A percentile compares a stretch with the other conserved stretches of the same genome.
These are phyloP conservation scores for Phyllostomus discolor DNA, from an alignment of 2,113 vertebrate genomes.

Conservation along the genomic window DNA sequence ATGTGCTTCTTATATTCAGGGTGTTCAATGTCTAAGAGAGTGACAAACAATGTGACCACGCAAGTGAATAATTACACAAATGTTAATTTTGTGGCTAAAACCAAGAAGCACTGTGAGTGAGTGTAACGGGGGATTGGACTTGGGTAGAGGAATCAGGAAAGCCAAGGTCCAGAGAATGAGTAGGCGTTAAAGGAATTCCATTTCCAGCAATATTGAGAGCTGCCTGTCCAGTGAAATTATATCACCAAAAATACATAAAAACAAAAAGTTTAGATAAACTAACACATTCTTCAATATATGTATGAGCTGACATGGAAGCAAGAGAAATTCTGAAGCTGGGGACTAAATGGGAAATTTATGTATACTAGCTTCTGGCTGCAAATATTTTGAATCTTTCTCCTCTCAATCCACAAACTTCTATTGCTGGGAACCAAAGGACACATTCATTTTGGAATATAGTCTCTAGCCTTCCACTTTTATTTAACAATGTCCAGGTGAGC, in stretches of 20 bases:
- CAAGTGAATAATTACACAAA: background rate
- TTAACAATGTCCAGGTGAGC: background rate
- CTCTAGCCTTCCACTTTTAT: background rate
- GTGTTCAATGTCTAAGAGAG: background rate
- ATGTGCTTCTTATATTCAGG: background rate
- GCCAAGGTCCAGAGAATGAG: background rate
- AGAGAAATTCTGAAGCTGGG: background rate
- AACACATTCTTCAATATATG: background rate
- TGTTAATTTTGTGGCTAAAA: background rate
- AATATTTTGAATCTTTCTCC: background rate
- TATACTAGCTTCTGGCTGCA: background rate
- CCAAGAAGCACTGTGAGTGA: background rate
- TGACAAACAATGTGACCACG: background rate
- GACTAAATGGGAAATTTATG: background rate
- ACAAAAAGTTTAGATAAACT: background rate
- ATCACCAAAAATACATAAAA: conserved; percentile 16
- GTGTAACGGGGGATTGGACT: background rate
- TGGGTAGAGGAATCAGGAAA: background rate
- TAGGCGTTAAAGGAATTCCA: background rate
- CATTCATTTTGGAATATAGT: background rate
- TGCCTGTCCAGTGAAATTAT: background rate
- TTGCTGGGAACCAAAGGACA: background rate
- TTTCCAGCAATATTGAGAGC: background rate
- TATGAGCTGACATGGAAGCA: background rate
- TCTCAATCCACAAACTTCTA: background rate